phyloP scores from a whole-genome alignment of 2,113 vertebrate genomes.

The Percopsis transmontana region DNA sequence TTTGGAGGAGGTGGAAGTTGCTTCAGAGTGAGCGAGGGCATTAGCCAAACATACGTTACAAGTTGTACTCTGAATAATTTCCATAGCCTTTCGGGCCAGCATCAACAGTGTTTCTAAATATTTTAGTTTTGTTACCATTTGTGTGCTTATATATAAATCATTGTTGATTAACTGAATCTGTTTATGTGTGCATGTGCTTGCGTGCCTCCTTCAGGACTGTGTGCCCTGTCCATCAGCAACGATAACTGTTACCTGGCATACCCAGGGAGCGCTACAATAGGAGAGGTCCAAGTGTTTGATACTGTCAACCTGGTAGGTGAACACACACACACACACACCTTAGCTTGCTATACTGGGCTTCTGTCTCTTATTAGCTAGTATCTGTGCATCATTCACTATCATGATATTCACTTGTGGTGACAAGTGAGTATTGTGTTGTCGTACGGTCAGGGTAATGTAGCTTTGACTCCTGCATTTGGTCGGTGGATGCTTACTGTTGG shows the following conservation, averaged over 20 bases:
- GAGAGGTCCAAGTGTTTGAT: constrained; percentile 98
- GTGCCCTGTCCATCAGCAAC: constrained; percentile 94
- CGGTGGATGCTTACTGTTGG: no score
- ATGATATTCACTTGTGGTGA: not conserved
- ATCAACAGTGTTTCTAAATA: not conserved
- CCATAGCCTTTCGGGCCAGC: no score
- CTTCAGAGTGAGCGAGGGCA: no score
- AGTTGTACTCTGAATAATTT: no score
- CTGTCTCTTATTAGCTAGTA: no score
- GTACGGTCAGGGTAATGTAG: no score
- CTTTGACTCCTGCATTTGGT: no score
- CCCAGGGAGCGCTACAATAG: constrained; percentile 95
- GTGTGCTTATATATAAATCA: not conserved
- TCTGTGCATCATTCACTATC: not conserved
- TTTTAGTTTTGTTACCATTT: not conserved
- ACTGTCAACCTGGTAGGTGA: constrained; percentile 93
- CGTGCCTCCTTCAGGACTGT: constrained; percentile 78
- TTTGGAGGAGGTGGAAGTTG: no score
- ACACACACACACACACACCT: not conserved
- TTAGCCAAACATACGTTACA: no score
- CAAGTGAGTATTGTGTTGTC: no score
- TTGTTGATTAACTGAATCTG: not conserved
- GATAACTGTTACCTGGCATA: constrained; percentile 98
- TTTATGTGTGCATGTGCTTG: constrained; percentile 52
- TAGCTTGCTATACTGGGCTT: no score